Conservation (phyloP, 2,797 vertebrate genomes). For the Onychomys leucogaster region DNA sequence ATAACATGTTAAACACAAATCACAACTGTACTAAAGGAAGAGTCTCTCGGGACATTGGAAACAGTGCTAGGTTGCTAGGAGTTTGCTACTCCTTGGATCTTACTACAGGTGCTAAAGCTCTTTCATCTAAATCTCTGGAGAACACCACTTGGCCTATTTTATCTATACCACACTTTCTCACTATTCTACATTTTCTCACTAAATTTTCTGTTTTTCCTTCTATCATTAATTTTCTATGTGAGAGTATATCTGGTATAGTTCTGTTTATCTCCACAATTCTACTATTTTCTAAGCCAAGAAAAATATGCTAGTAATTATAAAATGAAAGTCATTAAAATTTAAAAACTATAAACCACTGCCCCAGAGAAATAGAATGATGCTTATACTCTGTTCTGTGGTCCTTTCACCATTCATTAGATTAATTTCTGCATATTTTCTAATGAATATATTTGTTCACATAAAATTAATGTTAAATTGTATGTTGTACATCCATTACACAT, state of each 20-base stretch:
- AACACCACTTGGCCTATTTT: neutral
- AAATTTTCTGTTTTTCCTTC: neutral
- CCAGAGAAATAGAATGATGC: neutral
- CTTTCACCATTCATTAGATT: neutral
- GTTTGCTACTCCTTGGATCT: slow-evolving; percentile 16
- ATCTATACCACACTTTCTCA: neutral
- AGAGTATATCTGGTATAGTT: neutral
- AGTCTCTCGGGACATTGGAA: neutral
- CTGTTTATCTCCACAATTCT: neutral
- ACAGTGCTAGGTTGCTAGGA: neutral
- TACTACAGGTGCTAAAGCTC: neutral
- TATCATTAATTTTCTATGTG: neutral
- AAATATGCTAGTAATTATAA: slow-evolving; percentile 59
- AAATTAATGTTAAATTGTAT: neutral
- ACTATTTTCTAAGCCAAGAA: slow-evolving; percentile 42
- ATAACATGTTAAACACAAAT: neutral
- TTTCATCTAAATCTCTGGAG: neutral
- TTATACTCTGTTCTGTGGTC: slow-evolving; percentile 42
- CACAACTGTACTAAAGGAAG: neutral
- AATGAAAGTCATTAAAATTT: slow-evolving; percentile 18
- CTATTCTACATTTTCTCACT: neutral
- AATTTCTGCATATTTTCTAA: neutral
- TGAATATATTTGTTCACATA: neutral
- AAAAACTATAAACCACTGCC: slow-evolving; percentile 48
- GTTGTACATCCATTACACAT: neutral